phyloP scores from a whole-genome alignment of 2,888 invertebrate genomes.

The Drosophila imparisetae region DNA sequence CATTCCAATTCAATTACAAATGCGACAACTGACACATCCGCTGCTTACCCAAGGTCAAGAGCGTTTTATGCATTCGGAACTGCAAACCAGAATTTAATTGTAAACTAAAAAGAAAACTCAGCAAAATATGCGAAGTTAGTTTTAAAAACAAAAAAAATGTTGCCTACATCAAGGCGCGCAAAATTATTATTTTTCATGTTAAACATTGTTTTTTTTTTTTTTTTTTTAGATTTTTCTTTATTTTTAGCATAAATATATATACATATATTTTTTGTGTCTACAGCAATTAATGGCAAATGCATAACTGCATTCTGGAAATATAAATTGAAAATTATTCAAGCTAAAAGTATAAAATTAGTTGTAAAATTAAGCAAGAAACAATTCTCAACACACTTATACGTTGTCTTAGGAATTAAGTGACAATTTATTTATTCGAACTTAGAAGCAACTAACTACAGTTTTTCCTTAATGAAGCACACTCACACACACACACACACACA shows the following conservation, averaged over 20 bases:
- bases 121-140: slow-evolving; percentile 11
- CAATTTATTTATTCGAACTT: slow-evolving; percentile 41
- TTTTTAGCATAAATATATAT: slow-evolving; percentile 10
- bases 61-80: slow-evolving; percentile 80
- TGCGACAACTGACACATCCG: slow-evolving; percentile 46
- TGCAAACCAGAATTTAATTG: slow-evolving; percentile 73
- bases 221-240: not conserved
- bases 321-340: slow-evolving; percentile 16
- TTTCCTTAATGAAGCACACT: slow-evolving; percentile 7
- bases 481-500: slow-evolving; percentile 3
- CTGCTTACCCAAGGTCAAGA: slow-evolving; percentile 75
- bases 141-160: slow-evolving; percentile 12
- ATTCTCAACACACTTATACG: slow-evolving; percentile 27
- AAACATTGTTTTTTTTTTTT: not conserved
- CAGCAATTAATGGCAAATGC: slow-evolving; percentile 32
- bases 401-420: slow-evolving; percentile 32
- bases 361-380: slow-evolving; percentile 41
- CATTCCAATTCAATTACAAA: slow-evolving; percentile 47
- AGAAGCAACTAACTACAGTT: slow-evolving; percentile 35
- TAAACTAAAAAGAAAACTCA: slow-evolving; percentile 14
- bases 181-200: slow-evolving; percentile 6
- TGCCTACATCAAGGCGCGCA: slow-evolving; percentile 15
- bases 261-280: slow-evolving; percentile 12
- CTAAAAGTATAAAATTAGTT: slow-evolving; percentile 15
- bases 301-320: slow-evolving; percentile 22